Evolutionary conservation across 2,888 invertebrate genomes (phyloP), one percentile per base, ranked within the genome.

Genomic region (Spicauda simplicius): DNA sequence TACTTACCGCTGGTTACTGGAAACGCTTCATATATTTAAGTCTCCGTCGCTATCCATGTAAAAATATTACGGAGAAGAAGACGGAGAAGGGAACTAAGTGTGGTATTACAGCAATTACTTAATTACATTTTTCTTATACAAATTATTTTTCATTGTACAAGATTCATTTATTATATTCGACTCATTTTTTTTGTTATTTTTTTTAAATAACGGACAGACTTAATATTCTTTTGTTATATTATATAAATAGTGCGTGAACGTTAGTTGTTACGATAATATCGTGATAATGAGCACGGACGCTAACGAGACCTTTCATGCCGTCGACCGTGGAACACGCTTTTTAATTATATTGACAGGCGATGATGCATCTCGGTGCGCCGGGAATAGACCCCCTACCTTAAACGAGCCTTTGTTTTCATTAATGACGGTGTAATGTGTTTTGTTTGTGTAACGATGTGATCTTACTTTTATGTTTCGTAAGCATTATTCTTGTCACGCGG

Each of bases 301-400:
- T 88, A 87, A 88, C 88, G 87, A 86, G 85, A 82, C 74, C 84
- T 84, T 87, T 87, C 84, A 86, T 83, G 78, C 79, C 74, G 77
- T 76, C 77, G 79, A 72, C 78, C 77, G 81, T 81, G 80, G 80
- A 82, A 80, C 76, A 81, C 77, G 77, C 79, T 78, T 80, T 83
- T 84, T 85, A 87, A 87, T 88, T 87, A 88, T 81, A 85, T 83
- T 86, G 88, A 88, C 87, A 74, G 73, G 67, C 66, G 48, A 19
- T 62, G 64, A 54, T 67, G 55, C 50, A 56, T 69, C 69, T 64
- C 55, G 64, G 64, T 63, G 53, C 54, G 58, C 25, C 25, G 25
- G 20, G 19, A 58, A 63, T 52, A 19, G 54, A 59, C 65, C 65
- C 53, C 65, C 65, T 60, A 20, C 59, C 65, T 66, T 20, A 33